Base-by-base conservation (phyloP, 2,888 invertebrate genomes). In the Drosophila rubida region DNA sequence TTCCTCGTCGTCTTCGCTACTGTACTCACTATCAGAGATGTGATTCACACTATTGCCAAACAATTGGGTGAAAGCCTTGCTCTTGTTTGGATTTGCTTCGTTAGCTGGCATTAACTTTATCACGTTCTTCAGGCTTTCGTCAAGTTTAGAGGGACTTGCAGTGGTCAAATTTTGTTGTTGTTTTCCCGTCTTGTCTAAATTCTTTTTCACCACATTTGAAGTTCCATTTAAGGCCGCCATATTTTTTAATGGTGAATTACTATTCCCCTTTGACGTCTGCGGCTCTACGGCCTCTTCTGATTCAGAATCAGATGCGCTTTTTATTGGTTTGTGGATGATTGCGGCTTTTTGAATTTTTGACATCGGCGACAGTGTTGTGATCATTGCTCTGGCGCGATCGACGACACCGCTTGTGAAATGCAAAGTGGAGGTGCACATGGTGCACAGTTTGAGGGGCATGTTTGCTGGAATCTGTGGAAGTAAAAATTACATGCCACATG, bases 381-480 rank as follows among this genome's bases (percentile, higher is more conserved):
- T 35, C 27, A 82, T 19, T 9, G 63, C 32, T 6, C 4, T 22
- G 0, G 61, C 14, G 25, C 35, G 69, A 0, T 45, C 19, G n/a
- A 80, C 68, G 1, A 25, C 22, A 11, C 45, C 67, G 0, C 58
- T 35, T 8, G 78, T 27, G 6, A 50, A 35, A 19, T 62, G 45
- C 16, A 87, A 25, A 0, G 50, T 65, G 2, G 73, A 67, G 2
- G 57, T 45, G 37, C 80, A 80, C 4, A 69, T 4, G 27, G 55
- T 45, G 41, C 80, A 80, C 4, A 86, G 4, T 16, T 83, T 77
- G 0, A 87, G 2, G n/a, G 39, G 30, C 7, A 59, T 25, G 8
- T 41, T 44, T 0, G 11, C 0, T 0, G 80, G 69, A 30, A 80
- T 48, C 80, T 80, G 13, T 7, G 32, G 16, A 7, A 2, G 19